Conservation (phyloP, 2,888 invertebrate genomes). For the Octodonta nipae region DNA sequence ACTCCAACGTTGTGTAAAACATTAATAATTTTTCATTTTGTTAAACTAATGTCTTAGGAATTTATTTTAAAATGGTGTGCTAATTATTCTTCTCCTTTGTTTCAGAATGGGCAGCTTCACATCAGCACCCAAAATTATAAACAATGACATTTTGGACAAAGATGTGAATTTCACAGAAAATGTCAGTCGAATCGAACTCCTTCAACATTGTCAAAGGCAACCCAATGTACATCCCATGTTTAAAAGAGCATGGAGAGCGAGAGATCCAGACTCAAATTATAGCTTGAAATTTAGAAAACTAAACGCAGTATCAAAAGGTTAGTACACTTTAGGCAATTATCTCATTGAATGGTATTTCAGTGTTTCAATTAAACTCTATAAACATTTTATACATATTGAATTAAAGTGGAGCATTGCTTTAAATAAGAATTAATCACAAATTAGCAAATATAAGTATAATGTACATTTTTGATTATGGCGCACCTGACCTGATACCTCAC, state of each 20-base stretch:
- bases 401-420: no score
- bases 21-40: no score
- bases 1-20: no score
- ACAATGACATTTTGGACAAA: constrained; percentile 49
- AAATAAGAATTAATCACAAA: no score
- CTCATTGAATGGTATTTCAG: neutral
- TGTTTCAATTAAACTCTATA: no score
- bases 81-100: constrained; percentile 14
- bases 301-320: constrained; percentile 38
- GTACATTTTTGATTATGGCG: no score
- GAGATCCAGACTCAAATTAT: constrained; percentile 16
- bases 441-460: no score
- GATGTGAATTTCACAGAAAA: constrained; percentile 39
- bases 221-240: constrained; percentile 36
- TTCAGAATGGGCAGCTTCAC: constrained; percentile 62
- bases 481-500: no score
- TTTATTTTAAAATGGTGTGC: no score
- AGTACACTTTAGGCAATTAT: neutral
- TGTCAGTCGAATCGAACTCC: constrained; percentile 38
- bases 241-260: constrained; percentile 25
- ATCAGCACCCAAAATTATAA: constrained; percentile 50
- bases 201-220: constrained; percentile 42
- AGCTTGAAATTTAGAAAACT: constrained; percentile 33
- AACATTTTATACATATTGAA: no score
- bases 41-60: no score